Base-by-base conservation (phyloP, 2,113 vertebrate species). In the Tyto alba region DNA sequence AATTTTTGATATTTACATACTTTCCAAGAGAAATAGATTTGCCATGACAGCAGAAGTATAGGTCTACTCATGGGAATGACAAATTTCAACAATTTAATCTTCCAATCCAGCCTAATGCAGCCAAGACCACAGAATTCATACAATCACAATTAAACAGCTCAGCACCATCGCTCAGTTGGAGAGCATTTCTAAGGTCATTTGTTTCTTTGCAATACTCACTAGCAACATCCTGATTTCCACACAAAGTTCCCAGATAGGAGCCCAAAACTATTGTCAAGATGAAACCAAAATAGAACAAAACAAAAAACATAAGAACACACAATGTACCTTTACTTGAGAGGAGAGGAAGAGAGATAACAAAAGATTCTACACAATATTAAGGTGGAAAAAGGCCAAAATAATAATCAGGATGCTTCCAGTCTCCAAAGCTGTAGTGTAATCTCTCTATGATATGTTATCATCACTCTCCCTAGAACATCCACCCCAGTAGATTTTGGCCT, bases 51-150 rank as follows among this genome's bases (percentile, higher is more conserved):
- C 84, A 87, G 66, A 63, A 88, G 48, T 12, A 62, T 3, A 90
- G 48, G 16, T 76, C 73, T 74, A 59, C 25, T 83, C 68, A 45
- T 13, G 12, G 45, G 67, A 88, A 93, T 91, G 50, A 34, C 22
- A 91, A 81, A 85, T 0, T 1, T 47, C 20, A 96, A 88, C 60
- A 69, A 73, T 71, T 89, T 86, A 59, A 86, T 91, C 76, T 90
- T 62, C 47, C 48, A 56, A 56, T 57, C n/a, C 45, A 95, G 71
- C 19, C 78, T 81, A 85, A 83, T 20, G 81, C 52, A 80, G 87
- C 11, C 18, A 1, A 93, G 87, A 82, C 52, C n/a, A 88, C 30
- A 91, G 86, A 96, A 94, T 59, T 94, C 79, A 96, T 80, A 66
- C 36, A 52, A 50, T 60, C 2, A 1, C 83, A 85, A 96, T 88